Percentiles rank a stretch among this genome's conserved stretches.
Conservation (phyloP, 2,888 invertebrate species). For the Athalia circularis region DNA sequence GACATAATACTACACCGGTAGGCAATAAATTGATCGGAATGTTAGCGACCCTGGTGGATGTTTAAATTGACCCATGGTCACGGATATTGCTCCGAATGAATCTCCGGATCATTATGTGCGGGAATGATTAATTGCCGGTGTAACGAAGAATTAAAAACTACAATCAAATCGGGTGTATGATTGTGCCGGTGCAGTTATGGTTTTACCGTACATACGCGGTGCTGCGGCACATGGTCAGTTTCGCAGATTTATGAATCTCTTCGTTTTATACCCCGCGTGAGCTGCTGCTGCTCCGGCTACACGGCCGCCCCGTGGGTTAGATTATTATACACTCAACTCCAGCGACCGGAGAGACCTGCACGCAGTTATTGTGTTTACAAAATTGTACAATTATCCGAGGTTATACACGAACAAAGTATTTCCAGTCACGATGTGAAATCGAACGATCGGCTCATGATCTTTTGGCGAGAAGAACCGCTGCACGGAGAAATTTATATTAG, state of each 20-base stretch:
- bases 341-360: background rate
- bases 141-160: slow-evolving; percentile 30
- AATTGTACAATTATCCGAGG: slow-evolving; percentile 30
- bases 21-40: too few relatives aligned
- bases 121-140: slow-evolving; percentile 24
- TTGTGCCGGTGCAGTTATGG: background rate
- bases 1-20: too few relatives aligned
- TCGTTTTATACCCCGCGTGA: background rate
- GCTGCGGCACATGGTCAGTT: background rate
- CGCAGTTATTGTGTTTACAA: slow-evolving; percentile 16
- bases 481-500: background rate
- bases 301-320: background rate
- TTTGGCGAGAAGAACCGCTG: too few relatives aligned
- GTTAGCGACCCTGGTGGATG: background rate
- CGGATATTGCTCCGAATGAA: slow-evolving; percentile 20
- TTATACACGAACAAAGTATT: background rate
- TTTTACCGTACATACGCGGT: too few relatives aligned
- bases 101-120: slow-evolving; percentile 31
- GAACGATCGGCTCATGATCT: slow-evolving; percentile 3
- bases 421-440: slow-evolving; percentile 12
- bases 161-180: background rate
- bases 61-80: slow-evolving; percentile 18
- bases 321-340: background rate
- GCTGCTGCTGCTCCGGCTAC: too few relatives aligned
- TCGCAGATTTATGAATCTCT: slow-evolving; percentile 30